Base-by-base conservation (phyloP, 2,888 invertebrate genomes). In the Masnerella sp. region DNA sequence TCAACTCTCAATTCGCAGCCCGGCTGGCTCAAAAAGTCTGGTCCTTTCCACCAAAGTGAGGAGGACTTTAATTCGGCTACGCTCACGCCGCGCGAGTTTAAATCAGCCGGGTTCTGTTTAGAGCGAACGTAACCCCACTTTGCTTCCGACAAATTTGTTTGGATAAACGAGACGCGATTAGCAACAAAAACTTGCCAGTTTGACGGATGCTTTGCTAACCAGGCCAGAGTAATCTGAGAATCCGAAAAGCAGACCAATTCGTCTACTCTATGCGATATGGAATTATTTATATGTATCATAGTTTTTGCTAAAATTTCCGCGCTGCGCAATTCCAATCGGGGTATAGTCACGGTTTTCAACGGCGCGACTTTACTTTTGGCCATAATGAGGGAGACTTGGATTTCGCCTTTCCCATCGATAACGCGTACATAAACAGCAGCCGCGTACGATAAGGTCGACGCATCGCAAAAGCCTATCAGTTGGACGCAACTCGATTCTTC, bases 321-420 rank as follows among this genome's bases (percentile, higher is more conserved):
- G 8, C 34, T 20, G 11, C 52, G 38, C 22, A 52, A 25, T 15
- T 52, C 52, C 14, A 38, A 11, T 8, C 52, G 22, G 2, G 52
- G 51, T 4, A 51, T 7, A 5, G 36, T 22, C 11, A 9, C n/a
- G 12, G 30, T 49, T 5, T 32, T 30, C n/a, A 49, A 8, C 5
- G 49, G 32, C 2, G 49, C 49, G 1, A 32, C 49, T 4, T 17
- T 12, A 1, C 17, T 49, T 18, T 49, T 32, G 2, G 25, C 4
- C 11, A 12, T 17, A 5, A 47, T 9, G 8, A 45, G 14, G 1
- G 11, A 11, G n/a, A 15, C 18, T 12, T n/a, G 9, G 20, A 11
- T 28, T 15, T 9, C 14, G 2, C 45, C 30, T 2, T 28, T 9
- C n/a, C 5, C n/a, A 4, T 18, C 20, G 2, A 2, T 1, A 11